A percentile compares a stretch with the other conserved stretches of the same genome.
These are phyloP conservation scores for Steatocranus sp. DNA, from an alignment of 2,797 vertebrate genomes.

Conservation along the genomic window DNA sequence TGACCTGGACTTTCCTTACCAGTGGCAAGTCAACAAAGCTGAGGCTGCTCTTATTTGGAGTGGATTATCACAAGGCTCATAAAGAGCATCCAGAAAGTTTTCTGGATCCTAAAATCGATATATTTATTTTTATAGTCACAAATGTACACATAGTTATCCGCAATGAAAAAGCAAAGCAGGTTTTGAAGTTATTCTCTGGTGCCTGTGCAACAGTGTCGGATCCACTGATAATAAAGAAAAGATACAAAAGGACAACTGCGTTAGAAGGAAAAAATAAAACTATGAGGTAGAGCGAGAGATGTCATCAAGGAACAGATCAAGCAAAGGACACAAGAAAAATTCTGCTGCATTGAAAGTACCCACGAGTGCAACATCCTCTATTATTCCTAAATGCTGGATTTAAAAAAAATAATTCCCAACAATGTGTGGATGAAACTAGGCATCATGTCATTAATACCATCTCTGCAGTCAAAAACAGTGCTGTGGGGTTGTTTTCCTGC, in stretches of 20 bases:
- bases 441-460: background rate
- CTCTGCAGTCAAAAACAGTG: background rate
- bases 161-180: background rate
- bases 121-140: background rate
- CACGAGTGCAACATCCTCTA: background rate
- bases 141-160: background rate
- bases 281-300: background rate
- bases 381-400: background rate
- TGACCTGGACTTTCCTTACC: constrained; percentile 4
- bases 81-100: background rate
- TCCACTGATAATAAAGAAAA: background rate
- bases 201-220: background rate
- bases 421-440: background rate
- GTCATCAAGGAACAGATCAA: background rate
- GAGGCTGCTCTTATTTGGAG: background rate
- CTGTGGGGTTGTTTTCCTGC: background rate
- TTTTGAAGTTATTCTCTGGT: background rate
- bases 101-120: background rate
- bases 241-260: background rate
- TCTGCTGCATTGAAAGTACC: background rate
- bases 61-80: background rate
- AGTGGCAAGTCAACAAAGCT: background rate
- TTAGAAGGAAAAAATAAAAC: background rate
- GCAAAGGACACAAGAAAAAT: background rate
- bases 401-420: background rate